Evolutionary conservation across 1,140 invertebrate species (phyloP).

Genomic region (Drosophila dunni): DNA sequence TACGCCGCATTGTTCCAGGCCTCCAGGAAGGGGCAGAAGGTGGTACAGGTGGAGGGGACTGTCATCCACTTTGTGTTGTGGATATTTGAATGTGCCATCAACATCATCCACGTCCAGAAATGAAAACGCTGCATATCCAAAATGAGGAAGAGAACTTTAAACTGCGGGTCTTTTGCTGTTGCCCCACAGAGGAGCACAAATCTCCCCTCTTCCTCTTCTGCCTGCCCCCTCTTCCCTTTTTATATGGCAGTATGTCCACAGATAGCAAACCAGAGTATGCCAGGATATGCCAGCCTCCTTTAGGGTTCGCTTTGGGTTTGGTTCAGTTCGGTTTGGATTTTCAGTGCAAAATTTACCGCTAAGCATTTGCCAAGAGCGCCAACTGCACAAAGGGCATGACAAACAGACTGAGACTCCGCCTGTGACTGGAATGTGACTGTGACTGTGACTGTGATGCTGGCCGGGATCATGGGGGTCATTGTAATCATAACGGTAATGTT

Average conservation of each 20-base stretch:
- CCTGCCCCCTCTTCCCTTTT: not conserved
- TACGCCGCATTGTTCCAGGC: conserved; percentile 70
- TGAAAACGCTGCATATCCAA: conserved; percentile 46
- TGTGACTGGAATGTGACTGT: conserved; percentile 35
- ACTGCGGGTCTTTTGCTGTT: conserved; percentile 46
- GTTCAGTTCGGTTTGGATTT: not conserved
- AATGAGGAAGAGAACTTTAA: conserved; percentile 44
- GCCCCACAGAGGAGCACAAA: not conserved
- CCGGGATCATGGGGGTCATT: conserved; percentile 70
- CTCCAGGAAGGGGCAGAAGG: not conserved
- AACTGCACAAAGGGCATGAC: conserved; percentile 43
- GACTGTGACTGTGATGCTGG: conserved; percentile 47
- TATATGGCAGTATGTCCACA: not conserved
- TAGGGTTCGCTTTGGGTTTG: conserved; percentile 26
- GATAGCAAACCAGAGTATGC: conserved; percentile 11
- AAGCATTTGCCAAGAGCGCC: conserved; percentile 69
- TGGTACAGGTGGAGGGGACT: not conserved
- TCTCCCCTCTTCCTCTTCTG: not conserved
- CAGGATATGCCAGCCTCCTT: conserved; percentile 11
- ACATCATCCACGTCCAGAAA: conserved; percentile 33
- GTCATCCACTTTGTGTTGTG: conserved; percentile 43
- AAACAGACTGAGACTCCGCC: conserved; percentile 22
- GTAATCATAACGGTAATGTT: conserved; percentile 69
- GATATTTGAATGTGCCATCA: conserved; percentile 60
- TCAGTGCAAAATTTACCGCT: conserved; percentile 68